A percentile compares a stretch with the other conserved stretches of the same genome.
These are phyloP conservation scores for Asteroscopus sphinx DNA, from an alignment of 2,888 invertebrate species.

Conservation along the genomic window DNA sequence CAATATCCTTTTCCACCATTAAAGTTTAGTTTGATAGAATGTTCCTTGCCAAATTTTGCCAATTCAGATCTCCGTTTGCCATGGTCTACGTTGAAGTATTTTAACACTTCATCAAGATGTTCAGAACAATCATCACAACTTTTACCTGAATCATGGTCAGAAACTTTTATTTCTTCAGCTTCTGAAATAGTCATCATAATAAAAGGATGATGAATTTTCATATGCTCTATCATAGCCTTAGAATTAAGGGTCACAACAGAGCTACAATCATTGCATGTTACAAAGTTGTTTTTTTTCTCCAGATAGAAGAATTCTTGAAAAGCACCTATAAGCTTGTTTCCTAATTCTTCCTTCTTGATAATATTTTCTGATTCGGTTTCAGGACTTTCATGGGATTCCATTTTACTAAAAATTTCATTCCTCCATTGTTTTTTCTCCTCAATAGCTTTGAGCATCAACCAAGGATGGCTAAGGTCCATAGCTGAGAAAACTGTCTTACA, in stretches of 20 bases:
- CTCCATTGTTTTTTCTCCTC: constrained; percentile 16
- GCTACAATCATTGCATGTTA: constrained; percentile 68
- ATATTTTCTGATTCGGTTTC: constrained; percentile 7
- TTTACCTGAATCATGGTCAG: constrained; percentile 16
- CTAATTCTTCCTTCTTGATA: constrained; percentile 38
- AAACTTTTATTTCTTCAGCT: neutral
- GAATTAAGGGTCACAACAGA: constrained; percentile 51
- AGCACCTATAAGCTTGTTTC: constrained; percentile 50
- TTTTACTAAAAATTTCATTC: constrained; percentile 15
- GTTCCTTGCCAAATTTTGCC: constrained; percentile 66
- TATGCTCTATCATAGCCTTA: constrained; percentile 54
- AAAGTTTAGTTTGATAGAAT: constrained; percentile 71
- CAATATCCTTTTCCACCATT: constrained; percentile 74
- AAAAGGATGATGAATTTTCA: constrained; percentile 54
- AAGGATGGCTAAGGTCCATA: constrained; percentile 54
- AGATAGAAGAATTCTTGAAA: constrained; percentile 61
- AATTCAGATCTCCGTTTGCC: constrained; percentile 69
- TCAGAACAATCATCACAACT: constrained; percentile 30
- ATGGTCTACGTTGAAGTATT: constrained; percentile 51
- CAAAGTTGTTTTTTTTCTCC: constrained; percentile 55
- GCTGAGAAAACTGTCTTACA: constrained; percentile 63
- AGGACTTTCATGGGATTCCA: neutral
- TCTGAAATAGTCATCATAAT: constrained; percentile 14
- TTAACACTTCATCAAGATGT: constrained; percentile 25
- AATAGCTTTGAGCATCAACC: constrained; percentile 29